phyloP scores from a whole-genome alignment of 2,797 vertebrate genomes.

The Urocyon cinereoargenteus region DNA sequence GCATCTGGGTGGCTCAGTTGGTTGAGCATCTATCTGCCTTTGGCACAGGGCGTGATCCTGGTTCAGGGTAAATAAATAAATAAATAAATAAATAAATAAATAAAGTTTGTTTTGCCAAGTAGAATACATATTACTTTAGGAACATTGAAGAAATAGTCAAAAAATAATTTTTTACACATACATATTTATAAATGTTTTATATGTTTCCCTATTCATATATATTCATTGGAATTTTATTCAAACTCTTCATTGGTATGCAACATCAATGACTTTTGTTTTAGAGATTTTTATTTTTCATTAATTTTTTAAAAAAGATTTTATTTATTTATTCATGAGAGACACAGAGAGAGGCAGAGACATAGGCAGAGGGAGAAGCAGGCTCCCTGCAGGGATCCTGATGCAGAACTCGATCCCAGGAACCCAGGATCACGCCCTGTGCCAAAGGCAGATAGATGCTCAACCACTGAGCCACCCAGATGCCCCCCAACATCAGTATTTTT shows the following conservation, averaged over 20 bases:
- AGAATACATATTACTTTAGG: conserved; percentile 28
- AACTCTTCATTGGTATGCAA: not conserved
- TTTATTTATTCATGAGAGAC: not conserved
- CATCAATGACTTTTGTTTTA: not conserved
- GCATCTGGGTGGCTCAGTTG: too few relatives aligned
- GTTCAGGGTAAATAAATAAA: too few relatives aligned
- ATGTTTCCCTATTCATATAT: not conserved
- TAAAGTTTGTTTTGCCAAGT: not conserved
- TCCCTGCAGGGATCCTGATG: not conserved
- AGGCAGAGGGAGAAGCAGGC: not conserved
- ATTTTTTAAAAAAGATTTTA: not conserved
- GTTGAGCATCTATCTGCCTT: too few relatives aligned
- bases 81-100: too few relatives aligned
- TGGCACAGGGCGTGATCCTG: too few relatives aligned
- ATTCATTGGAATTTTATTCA: conserved; percentile 18
- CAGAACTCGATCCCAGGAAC: not conserved
- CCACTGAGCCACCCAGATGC: not conserved
- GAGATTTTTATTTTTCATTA: too few relatives aligned
- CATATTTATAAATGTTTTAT: conserved; percentile 20
- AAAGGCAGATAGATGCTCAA: too few relatives aligned
- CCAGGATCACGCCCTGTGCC: not conserved
- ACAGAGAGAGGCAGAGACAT: not conserved
- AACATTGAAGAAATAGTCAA: not conserved
- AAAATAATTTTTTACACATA: not conserved
- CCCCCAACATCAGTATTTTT: not conserved